These are phyloP conservation scores for Acropora yongei DNA, from an alignment of 64 coral and sea anemone genomes.

Conservation along the genomic window DNA sequence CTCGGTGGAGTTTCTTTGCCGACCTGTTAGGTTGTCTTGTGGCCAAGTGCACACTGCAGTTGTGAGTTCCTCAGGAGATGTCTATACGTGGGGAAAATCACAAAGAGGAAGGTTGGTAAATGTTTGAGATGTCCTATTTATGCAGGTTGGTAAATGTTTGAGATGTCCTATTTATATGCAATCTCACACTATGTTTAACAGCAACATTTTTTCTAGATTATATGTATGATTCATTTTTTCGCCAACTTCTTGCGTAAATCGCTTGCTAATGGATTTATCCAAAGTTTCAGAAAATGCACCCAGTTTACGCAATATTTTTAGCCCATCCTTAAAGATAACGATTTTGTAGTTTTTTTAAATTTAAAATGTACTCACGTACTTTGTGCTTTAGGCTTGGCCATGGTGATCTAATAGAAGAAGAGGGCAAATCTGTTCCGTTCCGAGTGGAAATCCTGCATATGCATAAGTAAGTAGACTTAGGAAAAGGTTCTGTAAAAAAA, in stretches of 20 bases:
- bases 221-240: no score
- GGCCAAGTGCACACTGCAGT: conserved; percentile 96
- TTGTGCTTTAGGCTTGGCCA: conserved; percentile 75
- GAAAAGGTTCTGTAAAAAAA: neutral
- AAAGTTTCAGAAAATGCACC: no score
- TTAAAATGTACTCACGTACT: no score
- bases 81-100: conserved; percentile 95
- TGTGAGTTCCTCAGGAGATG: conserved; percentile 83
- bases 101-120: conserved; percentile 84
- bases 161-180: no score
- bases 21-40: conserved; percentile 80
- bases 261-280: no score
- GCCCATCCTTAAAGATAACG: no score
- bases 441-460: conserved; percentile 97
- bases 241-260: no score
- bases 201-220: no score
- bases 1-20: conserved; percentile 60
- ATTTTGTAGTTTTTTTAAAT: no score
- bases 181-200: no score
- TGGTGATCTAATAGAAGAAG: conserved; percentile 97
- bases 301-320: no score
- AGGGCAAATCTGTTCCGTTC: conserved; percentile 91
- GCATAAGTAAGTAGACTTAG: conserved; percentile 70
- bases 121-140: neutral
- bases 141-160: no score